Conservation (phyloP, 2,113 vertebrate species). For the Synchiropus splendidus region DNA sequence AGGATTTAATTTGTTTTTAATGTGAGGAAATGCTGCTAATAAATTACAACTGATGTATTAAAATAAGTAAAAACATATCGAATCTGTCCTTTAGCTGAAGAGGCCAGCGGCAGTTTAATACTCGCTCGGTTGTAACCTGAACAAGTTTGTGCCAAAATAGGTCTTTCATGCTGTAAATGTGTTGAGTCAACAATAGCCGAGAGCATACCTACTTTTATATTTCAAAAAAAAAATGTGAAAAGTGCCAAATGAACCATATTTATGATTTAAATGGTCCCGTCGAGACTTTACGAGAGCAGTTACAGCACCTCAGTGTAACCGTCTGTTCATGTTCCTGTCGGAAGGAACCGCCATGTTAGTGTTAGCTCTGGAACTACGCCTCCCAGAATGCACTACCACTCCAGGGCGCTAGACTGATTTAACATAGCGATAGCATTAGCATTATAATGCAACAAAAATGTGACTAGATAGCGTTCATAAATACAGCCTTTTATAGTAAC, state of each 20-base stretch:
- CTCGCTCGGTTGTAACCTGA: constrained; percentile 56
- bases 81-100: constrained; percentile 36
- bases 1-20: constrained; percentile 46
- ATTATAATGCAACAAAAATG: constrained; percentile 61
- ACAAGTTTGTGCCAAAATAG: constrained; percentile 73
- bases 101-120: constrained; percentile 51
- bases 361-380: constrained; percentile 44
- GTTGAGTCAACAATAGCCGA: constrained; percentile 63
- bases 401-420: constrained; percentile 47
- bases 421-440: constrained; percentile 57
- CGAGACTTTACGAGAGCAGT: constrained; percentile 40
- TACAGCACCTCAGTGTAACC: constrained; percentile 40
- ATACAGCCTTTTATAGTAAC: constrained; percentile 74
- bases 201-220: constrained; percentile 71
- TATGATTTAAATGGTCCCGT: constrained; percentile 44
- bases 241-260: constrained; percentile 76
- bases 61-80: constrained; percentile 60
- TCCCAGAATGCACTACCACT: constrained; percentile 57
- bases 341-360: constrained; percentile 44
- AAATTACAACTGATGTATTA: constrained; percentile 67
- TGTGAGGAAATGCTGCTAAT: constrained; percentile 76
- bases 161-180: constrained; percentile 56
- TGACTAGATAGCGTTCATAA: constrained; percentile 74
- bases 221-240: constrained; percentile 74
- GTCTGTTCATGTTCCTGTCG: constrained; percentile 49